Evolutionary conservation across 1,140 invertebrate species (phyloP).

Genomic region (Lucilia cuprina): DNA sequence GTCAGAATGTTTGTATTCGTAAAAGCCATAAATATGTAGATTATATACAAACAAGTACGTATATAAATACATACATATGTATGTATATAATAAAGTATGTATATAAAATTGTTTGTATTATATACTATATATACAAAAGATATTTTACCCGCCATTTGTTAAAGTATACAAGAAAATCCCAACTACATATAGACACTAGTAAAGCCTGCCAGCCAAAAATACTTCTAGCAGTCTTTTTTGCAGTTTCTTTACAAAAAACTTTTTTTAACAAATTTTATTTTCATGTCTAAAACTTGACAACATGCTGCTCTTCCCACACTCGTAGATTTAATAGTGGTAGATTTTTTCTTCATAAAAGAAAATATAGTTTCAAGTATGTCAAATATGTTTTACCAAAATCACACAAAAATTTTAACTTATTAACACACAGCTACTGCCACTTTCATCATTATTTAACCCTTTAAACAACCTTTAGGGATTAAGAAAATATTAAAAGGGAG

Average conservation of each 20-base stretch:
- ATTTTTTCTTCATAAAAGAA: not conserved
- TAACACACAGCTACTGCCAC: not conserved
- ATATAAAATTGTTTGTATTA: not conserved
- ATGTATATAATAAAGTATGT: no score
- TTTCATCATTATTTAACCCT: no score
- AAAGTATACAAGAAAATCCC: not conserved
- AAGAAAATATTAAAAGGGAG: no score
- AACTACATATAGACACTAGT: not conserved
- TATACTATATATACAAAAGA: not conserved
- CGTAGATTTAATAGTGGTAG: not conserved
- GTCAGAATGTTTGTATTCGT: no score
- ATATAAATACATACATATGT: no score
- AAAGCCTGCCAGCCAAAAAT: no score
- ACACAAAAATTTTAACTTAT: not conserved
- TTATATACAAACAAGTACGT: no score
- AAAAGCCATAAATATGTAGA: no score
- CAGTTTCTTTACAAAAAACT: not conserved
- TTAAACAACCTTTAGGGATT: no score
- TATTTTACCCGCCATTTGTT: not conserved
- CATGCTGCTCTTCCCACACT: not conserved
- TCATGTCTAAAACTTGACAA: not conserved
- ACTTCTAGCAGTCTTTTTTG: not conserved
- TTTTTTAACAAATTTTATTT: not conserved
- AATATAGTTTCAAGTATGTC: not conserved
- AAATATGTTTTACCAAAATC: constrained; percentile 15